These are phyloP conservation scores for Hecatera dysodea DNA, from an alignment of 2,888 invertebrate genomes.

Conservation along the genomic window DNA sequence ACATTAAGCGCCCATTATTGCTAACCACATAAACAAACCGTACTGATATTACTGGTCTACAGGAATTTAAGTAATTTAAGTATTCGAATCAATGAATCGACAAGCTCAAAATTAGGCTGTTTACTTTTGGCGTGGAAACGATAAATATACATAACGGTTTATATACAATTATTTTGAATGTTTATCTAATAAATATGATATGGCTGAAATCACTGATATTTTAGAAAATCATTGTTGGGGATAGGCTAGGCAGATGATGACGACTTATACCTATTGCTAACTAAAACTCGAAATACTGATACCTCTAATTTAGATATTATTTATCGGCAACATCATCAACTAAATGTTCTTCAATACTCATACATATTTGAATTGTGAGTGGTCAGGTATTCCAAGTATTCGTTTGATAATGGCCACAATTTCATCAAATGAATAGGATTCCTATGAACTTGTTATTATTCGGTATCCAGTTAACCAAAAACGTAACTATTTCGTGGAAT, in stretches of 20 bases:
- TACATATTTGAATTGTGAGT: not conserved
- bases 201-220: too few species aligned
- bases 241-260: too few species aligned
- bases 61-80: conserved; percentile 18
- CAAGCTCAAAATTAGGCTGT: not conserved
- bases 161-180: too few species aligned
- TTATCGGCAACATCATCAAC: not conserved
- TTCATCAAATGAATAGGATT: not conserved
- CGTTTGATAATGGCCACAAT: not conserved
- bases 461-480: too few species aligned
- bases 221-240: not conserved
- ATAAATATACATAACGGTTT: not conserved
- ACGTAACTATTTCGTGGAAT: too few species aligned
- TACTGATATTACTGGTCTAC: not conserved
- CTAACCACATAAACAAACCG: not conserved
- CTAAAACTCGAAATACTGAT: not conserved
- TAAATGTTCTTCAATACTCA: not conserved
- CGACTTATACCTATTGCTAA: not conserved
- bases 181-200: too few species aligned
- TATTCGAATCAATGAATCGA: conserved; percentile 17
- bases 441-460: conserved; percentile 4
- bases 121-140: not conserved
- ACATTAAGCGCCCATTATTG: conserved; percentile 5
- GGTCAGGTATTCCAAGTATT: conserved; percentile 3
- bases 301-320: not conserved